phyloP scores from a whole-genome alignment of 2,888 invertebrate species.

The Phragmatobia fuliginosa region DNA sequence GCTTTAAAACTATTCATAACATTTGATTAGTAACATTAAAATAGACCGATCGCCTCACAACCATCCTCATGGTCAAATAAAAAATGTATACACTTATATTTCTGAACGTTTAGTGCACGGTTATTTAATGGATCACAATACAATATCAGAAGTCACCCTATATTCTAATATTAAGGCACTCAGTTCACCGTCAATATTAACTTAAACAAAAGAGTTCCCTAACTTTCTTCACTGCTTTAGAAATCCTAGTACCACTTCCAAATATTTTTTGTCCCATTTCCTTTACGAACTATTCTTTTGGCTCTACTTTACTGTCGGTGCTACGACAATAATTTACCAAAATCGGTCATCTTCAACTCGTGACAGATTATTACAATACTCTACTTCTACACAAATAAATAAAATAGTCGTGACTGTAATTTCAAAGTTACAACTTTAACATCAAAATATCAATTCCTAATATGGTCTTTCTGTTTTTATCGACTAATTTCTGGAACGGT shows the following conservation, averaged over 20 bases:
- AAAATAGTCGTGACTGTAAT: too few species aligned
- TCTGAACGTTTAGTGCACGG: neutral
- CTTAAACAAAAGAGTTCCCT: neutral
- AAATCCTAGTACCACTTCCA: too few species aligned
- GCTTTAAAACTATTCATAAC: too few species aligned
- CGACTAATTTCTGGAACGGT: too few species aligned
- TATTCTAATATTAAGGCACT: neutral
- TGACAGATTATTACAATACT: neutral
- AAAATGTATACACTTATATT: too few species aligned
- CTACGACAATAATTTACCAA: neutral
- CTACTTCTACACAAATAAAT: too few species aligned
- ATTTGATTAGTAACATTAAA: too few species aligned
- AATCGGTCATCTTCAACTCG: neutral
- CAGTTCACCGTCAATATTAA: neutral
- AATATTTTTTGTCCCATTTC: neutral
- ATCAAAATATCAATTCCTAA: too few species aligned
- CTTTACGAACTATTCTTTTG: neutral
- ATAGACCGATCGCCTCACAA: too few species aligned
- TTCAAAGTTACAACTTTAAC: too few species aligned
- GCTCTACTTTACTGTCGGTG: neutral
- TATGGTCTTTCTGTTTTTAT: too few species aligned
- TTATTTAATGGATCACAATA: neutral
- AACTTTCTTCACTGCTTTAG: neutral
- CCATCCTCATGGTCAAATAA: too few species aligned
- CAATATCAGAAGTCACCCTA: neutral